Evolutionary conservation across 2,888 invertebrate genomes (phyloP).

Genomic region (Heteromyza rotundicornis): DNA sequence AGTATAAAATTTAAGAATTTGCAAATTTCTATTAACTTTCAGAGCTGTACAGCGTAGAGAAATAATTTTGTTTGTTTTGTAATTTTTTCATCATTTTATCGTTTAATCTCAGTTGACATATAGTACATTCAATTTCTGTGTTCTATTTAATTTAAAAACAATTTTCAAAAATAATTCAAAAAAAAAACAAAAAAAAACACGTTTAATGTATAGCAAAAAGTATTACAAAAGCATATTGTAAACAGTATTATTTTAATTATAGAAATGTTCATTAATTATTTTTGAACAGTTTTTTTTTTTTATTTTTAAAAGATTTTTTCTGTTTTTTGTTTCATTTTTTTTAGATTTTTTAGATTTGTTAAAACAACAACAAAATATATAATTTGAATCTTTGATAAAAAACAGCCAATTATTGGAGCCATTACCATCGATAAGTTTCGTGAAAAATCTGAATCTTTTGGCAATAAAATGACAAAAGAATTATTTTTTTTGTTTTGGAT

Average conservation of each 20-base stretch:
- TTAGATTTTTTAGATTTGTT: slow-evolving; percentile 23
- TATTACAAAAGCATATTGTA: slow-evolving; percentile 57
- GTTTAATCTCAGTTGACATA: slow-evolving; percentile 28
- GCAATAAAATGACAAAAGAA: slow-evolving; percentile 64
- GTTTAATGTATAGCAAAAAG: slow-evolving; percentile 38
- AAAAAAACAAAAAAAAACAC: background rate
- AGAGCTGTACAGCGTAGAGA: slow-evolving; percentile 40
- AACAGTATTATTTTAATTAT: slow-evolving; percentile 40
- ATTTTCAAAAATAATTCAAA: too few relatives aligned
- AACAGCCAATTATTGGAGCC: slow-evolving; percentile 64
- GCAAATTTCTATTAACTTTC: too few relatives aligned
- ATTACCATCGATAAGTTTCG: slow-evolving; percentile 64
- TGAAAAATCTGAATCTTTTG: slow-evolving; percentile 64
- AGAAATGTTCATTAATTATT: slow-evolving; percentile 5
- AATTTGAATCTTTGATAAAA: slow-evolving; percentile 39
- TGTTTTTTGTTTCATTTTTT: slow-evolving; percentile 31
- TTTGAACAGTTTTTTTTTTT: background rate
- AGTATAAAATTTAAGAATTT: too few relatives aligned
- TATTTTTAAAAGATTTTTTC: too few relatives aligned
- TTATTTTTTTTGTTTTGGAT: slow-evolving; percentile 48
- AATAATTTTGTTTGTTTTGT: too few relatives aligned
- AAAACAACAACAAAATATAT: slow-evolving; percentile 56
- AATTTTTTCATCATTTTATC: slow-evolving; percentile 58
- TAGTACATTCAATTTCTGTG: slow-evolving; percentile 18
- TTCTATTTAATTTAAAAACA: slow-evolving; percentile 14